Base-by-base conservation (phyloP, 1,140 invertebrate species). In the Ips nitidus region DNA sequence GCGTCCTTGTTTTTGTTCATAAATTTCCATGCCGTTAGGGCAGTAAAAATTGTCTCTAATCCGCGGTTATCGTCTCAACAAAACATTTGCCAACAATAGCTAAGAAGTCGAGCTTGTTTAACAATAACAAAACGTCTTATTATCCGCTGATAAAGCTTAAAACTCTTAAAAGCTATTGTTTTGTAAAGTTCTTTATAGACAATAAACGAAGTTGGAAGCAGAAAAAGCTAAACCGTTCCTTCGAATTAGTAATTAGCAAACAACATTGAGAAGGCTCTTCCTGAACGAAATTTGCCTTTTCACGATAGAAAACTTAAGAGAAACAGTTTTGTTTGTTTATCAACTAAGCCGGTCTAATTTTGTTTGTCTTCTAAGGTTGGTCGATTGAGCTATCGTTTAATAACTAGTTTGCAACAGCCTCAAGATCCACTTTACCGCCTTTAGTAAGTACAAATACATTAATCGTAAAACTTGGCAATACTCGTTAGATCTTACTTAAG, bases 41-140 rank as follows among this genome's bases (percentile, higher is more conserved):
- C 45, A 8, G 7, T 50, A 50, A 50, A 50, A 50, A 50, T 6
- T 2, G 45, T 22, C 45, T 50, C 45, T 50, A 50, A 22, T 50
- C 6, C 45, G 22, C 45, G 22, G 22, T 22, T 22, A 22, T 22
- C 22, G 22, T 22, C 22, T 22, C 22, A 22, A 50, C 45, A 50
- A 50, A 50, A 50, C 45, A 22, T 2, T 50, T 22, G 6, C 22
- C 22, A 50, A 50, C 45, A 50, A 50, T 50, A 50, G 45, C 45
- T 50, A 6, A 22, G 7, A 50, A 50, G 45, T 50, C 45, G 45
- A 50, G 45, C 45, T 8, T 50, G 45, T 50, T 50, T 50, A 50
- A 50, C 3, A 50, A 50, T 50, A 50, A 50, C 45, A 50, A 50
- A 50, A 50, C 45, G 45, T 50, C 45, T 50, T 50, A 50, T 50